phyloP scores from a whole-genome alignment of 2,888 invertebrate species.

The Herminia tarsipennalis region DNA sequence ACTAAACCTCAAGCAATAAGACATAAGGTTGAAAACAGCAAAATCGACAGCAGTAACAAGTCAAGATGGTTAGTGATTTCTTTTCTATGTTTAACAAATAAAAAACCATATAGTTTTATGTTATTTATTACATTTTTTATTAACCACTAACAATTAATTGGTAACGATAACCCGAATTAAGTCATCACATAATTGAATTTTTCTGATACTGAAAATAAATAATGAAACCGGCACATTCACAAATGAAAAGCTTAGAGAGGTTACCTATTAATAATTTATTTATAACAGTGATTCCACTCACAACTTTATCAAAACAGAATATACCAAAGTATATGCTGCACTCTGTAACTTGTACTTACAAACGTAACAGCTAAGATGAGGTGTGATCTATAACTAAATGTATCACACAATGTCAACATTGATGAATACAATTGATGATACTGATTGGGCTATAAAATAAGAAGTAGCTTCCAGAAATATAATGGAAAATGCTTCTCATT shows the following conservation, averaged over 20 bases:
- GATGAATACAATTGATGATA: constrained; percentile 67
- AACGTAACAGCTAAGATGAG: constrained; percentile 44
- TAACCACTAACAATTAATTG: constrained; percentile 49
- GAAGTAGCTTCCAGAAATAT: constrained; percentile 67
- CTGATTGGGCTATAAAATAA: constrained; percentile 80
- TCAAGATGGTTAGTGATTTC: no score
- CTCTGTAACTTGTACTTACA: constrained; percentile 58
- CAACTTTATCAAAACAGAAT: constrained; percentile 63
- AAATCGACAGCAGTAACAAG: no score
- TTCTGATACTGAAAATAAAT: constrained; percentile 42
- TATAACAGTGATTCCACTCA: constrained; percentile 72
- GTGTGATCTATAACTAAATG: constrained; percentile 46
- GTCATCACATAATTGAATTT: constrained; percentile 29
- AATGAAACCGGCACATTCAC: constrained; percentile 52
- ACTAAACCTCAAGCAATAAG: no score
- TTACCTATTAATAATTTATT: constrained; percentile 78
- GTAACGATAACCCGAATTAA: constrained; percentile 52
- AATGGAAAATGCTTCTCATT: constrained; percentile 69
- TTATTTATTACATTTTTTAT: constrained; percentile 45
- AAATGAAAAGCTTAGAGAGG: constrained; percentile 56
- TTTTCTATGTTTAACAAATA: no score
- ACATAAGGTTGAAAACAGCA: no score
- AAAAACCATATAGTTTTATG: constrained; percentile 24
- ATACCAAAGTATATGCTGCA: constrained; percentile 44
- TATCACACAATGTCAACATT: constrained; percentile 52